Conservation (phyloP, 2,113 vertebrate genomes). For the Lophura nycthemera region DNA sequence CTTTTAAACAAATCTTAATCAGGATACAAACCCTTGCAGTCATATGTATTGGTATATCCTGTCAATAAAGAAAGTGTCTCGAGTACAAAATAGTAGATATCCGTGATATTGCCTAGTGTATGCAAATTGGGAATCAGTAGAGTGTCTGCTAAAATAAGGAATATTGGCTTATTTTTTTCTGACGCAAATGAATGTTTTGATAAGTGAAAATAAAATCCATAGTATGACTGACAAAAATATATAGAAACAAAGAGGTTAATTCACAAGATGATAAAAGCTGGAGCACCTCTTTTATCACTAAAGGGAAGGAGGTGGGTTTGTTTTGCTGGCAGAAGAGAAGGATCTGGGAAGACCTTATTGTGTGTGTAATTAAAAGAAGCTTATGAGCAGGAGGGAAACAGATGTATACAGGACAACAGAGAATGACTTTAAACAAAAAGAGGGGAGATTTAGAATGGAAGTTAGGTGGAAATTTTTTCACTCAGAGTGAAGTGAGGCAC, state of each 20-base stretch:
- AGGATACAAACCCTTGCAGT: constrained; percentile 8
- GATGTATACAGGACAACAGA: not conserved
- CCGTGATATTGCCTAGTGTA: not conserved
- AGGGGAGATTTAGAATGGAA: not conserved
- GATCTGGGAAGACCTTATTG: not conserved
- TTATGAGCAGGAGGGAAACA: not conserved
- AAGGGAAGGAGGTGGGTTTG: not conserved
- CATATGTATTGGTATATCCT: not conserved
- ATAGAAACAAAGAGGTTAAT: not conserved
- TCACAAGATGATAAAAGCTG: not conserved
- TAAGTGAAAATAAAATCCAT: not conserved
- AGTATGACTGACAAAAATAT: not conserved
- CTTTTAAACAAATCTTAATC: constrained; percentile 58
- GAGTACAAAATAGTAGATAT: not conserved
- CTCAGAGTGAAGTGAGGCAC: not conserved
- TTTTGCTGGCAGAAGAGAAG: not conserved
- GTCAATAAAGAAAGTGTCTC: constrained; percentile 7
- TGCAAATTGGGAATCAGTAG: not conserved
- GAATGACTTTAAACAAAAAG: not conserved
- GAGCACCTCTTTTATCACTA: not conserved
- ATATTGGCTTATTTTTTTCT: not conserved
- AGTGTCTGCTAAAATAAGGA: not conserved
- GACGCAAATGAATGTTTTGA: not conserved
- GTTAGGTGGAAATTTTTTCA: not conserved
- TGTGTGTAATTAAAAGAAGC: not conserved